A percentile compares a stretch with the other conserved stretches of the same genome.
These are phyloP conservation scores for Rhabdornis inornatus DNA, from an alignment of 2,113 vertebrate species.

Conservation along the genomic window DNA sequence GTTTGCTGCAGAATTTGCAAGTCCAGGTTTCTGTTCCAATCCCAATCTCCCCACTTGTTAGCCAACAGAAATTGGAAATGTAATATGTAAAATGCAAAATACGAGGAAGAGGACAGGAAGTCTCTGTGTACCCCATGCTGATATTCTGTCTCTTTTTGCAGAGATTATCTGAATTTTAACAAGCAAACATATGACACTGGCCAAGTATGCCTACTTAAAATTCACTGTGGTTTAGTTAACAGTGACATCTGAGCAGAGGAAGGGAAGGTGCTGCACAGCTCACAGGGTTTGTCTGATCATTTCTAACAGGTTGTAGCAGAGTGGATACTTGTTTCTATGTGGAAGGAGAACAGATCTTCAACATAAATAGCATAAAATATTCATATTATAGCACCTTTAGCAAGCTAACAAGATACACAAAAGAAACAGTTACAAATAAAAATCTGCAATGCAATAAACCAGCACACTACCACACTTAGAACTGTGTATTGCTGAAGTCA, in stretches of 20 bases:
- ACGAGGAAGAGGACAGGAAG: not conserved
- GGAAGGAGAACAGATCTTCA: not conserved
- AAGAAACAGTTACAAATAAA: not conserved
- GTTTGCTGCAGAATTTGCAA: not conserved
- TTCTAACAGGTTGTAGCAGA: not conserved
- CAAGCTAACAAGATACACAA: not conserved
- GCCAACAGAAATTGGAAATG: not conserved
- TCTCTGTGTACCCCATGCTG: not conserved
- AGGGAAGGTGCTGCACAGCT: not conserved
- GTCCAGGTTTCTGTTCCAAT: not conserved
- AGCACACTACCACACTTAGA: not conserved
- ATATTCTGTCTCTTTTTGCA: slow-evolving; percentile 1
- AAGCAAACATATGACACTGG: not conserved
- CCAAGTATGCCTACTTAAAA: slow-evolving; percentile 36
- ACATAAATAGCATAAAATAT: not conserved
- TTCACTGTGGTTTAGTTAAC: slow-evolving; percentile 2
- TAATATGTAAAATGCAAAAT: not conserved
- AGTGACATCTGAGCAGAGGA: not conserved
- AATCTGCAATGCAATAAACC: not conserved
- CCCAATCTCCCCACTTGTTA: not conserved
- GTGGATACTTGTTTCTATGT: not conserved
- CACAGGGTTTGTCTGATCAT: not conserved
- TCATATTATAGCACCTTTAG: not conserved
- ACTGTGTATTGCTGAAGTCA: fast-evolving
- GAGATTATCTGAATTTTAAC: slow-evolving; percentile 34